A percentile compares a stretch with the other conserved stretches of the same genome.
These are phyloP conservation scores for Noctua fimbriata DNA, from an alignment of 2,888 invertebrate species.

Conservation along the genomic window DNA sequence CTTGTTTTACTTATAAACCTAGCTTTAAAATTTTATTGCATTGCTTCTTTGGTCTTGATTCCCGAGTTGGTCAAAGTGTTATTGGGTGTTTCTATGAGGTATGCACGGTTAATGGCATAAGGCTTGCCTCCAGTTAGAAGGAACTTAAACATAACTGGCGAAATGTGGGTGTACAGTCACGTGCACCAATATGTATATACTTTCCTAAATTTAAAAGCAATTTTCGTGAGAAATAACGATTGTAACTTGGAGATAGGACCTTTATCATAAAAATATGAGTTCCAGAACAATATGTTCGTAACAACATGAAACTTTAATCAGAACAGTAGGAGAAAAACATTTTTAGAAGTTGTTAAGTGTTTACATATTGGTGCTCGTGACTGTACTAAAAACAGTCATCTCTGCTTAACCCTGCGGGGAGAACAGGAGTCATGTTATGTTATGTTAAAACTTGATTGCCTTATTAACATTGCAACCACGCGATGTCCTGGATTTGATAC, in stretches of 20 bases:
- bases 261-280: no score
- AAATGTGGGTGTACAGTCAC: not conserved
- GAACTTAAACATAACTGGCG: not conserved
- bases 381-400: not conserved
- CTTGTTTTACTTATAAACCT: constrained; percentile 12
- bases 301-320: no score
- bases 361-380: no score
- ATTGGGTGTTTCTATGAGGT: not conserved
- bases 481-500: constrained; percentile 34
- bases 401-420: not conserved
- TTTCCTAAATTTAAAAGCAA: no score
- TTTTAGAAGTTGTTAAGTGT: no score
- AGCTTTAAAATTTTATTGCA: constrained; percentile 1
- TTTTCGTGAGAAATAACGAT: no score
- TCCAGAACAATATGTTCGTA: no score
- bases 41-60: not conserved
- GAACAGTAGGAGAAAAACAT: no score
- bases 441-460: not conserved
- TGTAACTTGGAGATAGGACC: no score
- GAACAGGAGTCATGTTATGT: no score
- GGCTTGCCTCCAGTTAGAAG: not conserved
- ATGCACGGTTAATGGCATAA: not conserved
- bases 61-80: no score
- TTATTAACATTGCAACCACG: not conserved
- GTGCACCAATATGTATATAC: no score